Conservation (phyloP, 2,888 invertebrate species). For the Drosophila falleni region DNA sequence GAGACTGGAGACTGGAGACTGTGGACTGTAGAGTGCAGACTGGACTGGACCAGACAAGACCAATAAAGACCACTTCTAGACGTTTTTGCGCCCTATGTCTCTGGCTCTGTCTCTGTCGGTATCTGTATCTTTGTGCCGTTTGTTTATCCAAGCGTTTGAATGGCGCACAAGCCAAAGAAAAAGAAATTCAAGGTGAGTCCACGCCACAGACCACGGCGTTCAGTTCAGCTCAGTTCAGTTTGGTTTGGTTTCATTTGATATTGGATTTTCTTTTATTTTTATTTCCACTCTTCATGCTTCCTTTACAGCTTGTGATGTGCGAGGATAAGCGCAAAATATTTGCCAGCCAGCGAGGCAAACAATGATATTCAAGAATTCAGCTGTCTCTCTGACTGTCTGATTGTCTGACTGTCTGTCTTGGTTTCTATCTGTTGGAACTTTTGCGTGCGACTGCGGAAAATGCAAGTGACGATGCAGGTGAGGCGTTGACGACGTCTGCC, state of each 20-base stretch:
- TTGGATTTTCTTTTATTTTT: conserved; percentile 13
- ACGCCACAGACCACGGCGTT: conserved; percentile 33
- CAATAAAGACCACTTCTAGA: conserved; percentile 66
- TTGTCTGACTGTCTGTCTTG: background rate
- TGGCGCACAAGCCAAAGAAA: conserved; percentile 56
- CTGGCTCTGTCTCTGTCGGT: conserved; percentile 56
- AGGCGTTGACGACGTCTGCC: conserved; percentile 55
- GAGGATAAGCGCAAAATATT: conserved; percentile 78
- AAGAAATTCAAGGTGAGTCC: conserved; percentile 73
- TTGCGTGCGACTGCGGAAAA: conserved; percentile 54
- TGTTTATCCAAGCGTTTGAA: conserved; percentile 78
- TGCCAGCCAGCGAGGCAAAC: conserved; percentile 67
- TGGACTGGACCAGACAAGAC: conserved; percentile 48
- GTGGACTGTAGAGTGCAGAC: background rate
- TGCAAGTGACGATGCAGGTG: conserved; percentile 73
- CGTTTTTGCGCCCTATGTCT: conserved; percentile 64
- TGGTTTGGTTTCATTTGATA: conserved; percentile 29
- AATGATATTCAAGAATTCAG: conserved; percentile 63
- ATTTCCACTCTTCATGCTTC: conserved; percentile 18
- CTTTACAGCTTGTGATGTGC: conserved; percentile 37
- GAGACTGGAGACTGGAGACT: conserved; percentile 7
- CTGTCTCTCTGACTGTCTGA: conserved; percentile 16
- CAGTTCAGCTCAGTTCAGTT: conserved; percentile 2
- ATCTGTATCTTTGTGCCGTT: conserved; percentile 59
- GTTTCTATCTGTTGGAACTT: conserved; percentile 13